Percentiles rank a stretch among this genome's conserved stretches.
These are phyloP conservation scores for Gopherus flavomarginatus DNA, from an alignment of 2,113 vertebrate genomes.

Conservation along the genomic window DNA sequence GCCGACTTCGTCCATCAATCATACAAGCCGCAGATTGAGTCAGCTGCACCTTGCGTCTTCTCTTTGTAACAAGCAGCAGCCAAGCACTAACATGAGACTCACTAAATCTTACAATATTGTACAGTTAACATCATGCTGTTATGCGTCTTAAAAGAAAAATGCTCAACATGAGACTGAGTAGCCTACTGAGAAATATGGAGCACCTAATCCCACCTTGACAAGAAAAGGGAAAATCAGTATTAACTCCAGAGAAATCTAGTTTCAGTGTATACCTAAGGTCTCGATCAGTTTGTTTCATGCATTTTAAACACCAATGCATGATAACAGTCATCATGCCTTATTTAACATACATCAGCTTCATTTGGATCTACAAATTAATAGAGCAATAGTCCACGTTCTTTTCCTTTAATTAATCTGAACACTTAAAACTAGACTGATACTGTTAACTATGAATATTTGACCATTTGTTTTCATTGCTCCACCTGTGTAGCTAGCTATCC, in stretches of 20 bases:
- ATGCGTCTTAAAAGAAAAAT: neutral
- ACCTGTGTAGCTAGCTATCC: neutral
- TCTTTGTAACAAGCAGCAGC: neutral
- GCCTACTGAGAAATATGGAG: neutral
- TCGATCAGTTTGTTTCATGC: conserved; percentile 36
- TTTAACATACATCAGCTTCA: neutral
- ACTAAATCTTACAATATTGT: neutral
- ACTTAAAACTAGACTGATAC: neutral
- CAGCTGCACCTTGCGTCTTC: neutral
- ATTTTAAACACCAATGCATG: conserved; percentile 45
- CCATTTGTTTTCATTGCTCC: neutral
- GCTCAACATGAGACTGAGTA: neutral
- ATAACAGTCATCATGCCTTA: conserved; percentile 10
- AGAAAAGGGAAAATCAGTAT: neutral
- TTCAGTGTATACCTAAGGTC: conserved; percentile 17
- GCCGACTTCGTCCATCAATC: neutral
- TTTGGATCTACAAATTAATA: conserved; percentile 34
- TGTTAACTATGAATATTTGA: conserved; percentile 8
- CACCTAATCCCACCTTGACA: conserved; percentile 21
- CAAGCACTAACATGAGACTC: neutral
- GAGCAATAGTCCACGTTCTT: conserved; percentile 51
- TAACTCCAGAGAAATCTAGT: conserved; percentile 39
- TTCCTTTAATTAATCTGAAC: conserved; percentile 18
- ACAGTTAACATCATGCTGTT: neutral
- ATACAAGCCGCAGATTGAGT: neutral